Evolutionary conservation across 2,113 vertebrate genomes (phyloP).

Genomic region (Hippocampus guttulatus): DNA sequence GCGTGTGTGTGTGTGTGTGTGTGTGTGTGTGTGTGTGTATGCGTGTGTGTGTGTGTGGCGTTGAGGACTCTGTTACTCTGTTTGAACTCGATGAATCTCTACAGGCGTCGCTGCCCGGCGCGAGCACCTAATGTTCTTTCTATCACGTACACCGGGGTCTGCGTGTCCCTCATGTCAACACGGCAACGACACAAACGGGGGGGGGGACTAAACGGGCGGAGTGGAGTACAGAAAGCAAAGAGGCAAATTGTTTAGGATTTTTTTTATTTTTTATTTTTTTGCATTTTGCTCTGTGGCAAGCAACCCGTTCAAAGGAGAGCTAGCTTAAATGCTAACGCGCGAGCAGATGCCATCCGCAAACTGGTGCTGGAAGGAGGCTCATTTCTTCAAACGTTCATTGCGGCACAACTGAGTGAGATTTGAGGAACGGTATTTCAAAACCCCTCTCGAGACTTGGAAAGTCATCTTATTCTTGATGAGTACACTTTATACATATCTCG

Average conservation of each 20-base stretch:
- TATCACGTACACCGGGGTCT: conserved; percentile 19
- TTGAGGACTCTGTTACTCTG: not conserved
- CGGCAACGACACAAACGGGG: not conserved
- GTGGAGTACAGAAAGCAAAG: too few species aligned
- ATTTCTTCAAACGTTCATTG: too few species aligned
- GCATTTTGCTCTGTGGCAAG: too few species aligned
- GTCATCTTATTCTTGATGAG: not conserved
- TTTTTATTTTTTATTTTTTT: too few species aligned
- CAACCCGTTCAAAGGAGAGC: too few species aligned
- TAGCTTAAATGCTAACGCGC: too few species aligned
- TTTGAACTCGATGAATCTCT: conserved; percentile 18
- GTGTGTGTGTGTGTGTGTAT: conserved; percentile 5
- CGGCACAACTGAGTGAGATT: too few species aligned
- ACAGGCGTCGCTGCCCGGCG: conserved; percentile 4
- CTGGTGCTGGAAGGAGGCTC: too few species aligned
- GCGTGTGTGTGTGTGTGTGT: conserved; percentile 13
- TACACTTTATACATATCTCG: not conserved
- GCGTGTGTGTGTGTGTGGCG: conserved; percentile 10
- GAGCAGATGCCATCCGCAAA: too few species aligned
- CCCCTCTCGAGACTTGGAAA: not conserved
- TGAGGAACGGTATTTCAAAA: too few species aligned
- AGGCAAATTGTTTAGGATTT: too few species aligned
- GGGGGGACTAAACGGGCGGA: too few species aligned
- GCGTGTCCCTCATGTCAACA: conserved; percentile 4
- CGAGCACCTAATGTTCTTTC: conserved; percentile 14